Evolutionary conservation across 2,888 invertebrate genomes (phyloP).

Genomic region (Cosmopolites sordidus): DNA sequence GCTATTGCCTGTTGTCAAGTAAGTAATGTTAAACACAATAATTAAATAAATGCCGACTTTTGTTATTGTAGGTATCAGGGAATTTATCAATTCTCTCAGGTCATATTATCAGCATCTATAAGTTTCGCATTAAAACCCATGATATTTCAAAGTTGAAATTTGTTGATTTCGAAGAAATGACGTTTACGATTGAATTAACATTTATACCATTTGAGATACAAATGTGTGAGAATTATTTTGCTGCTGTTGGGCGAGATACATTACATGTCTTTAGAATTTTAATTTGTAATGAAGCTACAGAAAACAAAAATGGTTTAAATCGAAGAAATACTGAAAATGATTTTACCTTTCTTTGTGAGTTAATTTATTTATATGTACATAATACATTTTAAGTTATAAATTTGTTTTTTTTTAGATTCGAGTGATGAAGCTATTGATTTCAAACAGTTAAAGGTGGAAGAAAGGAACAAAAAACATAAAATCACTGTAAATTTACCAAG

Average conservation of each 20-base stretch:
- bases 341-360: conserved; percentile 42
- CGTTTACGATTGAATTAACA: conserved; percentile 60
- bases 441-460: conserved; percentile 40
- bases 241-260: conserved; percentile 57
- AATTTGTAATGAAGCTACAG: conserved; percentile 25
- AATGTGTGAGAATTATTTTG: conserved; percentile 65
- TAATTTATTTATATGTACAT: neutral
- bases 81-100: conserved; percentile 47
- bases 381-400: neutral
- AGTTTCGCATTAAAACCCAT: conserved; percentile 61
- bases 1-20: conserved; percentile 61
- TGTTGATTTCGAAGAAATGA: conserved; percentile 65
- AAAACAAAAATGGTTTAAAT: conserved; percentile 27
- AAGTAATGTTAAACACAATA: conserved; percentile 13
- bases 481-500: conserved; percentile 47
- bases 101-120: conserved; percentile 52
- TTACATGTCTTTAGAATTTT: conserved; percentile 60
- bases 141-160: conserved; percentile 64
- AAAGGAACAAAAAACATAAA: conserved; percentile 38
- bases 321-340: conserved; percentile 29
- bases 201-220: conserved; percentile 58
- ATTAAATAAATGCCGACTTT: conserved; percentile 1
- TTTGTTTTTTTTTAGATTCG: conserved; percentile 29
- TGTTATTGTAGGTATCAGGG: conserved; percentile 40
- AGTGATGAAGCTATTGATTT: conserved; percentile 41